Base-by-base conservation (phyloP, 1,140 invertebrate species). In the Holotrichia oblita region DNA sequence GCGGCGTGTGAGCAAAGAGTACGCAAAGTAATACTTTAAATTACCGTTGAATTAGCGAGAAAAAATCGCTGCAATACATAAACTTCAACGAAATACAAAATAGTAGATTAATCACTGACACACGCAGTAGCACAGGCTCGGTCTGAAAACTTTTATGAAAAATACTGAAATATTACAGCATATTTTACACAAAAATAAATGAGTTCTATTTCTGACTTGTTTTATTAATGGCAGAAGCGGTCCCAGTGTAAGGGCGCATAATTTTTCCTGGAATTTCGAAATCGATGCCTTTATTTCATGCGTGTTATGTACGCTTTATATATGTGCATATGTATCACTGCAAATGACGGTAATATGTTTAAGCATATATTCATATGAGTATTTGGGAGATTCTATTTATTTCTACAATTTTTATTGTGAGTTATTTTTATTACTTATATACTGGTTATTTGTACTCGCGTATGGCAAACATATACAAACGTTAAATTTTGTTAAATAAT, bases 91-190 rank as follows among this genome's bases (percentile, higher is more conserved):
- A 40, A 44, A 74, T 34, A 41, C 73, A 22, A 74, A 74, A 74
- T 40, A 44, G 40, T 44, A 44, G 41, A 74, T 74, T 74, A 41
- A 74, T 74, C 73, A 74, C 73, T 74, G 73, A 20, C 73, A 41
- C 17, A 14, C 3, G 73, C 34, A 41, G 14, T n/a, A 27, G 73
- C 34, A 20, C 34, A 27, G 73, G 2, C 34, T 74, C 73, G 40
- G 7, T 27, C 40, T 20, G 22, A 69, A 74, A 74, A 44, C 12
- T 74, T 74, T 44, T 40, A 74, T 74, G 73, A 74, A 74, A 74
- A 74, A 74, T 74, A 74, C 34, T 74, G 73, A 74, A 74, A 74
- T 74, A 74, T 74, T 74, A 74, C 27, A 34, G 73, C 73, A 74
- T 74, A 74, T 74, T 74, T 74, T 74, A 74, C 7, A 20, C 17